These are phyloP conservation scores for Dasysyrphus albostriatus DNA, from an alignment of 2,888 invertebrate genomes.

Conservation along the genomic window DNA sequence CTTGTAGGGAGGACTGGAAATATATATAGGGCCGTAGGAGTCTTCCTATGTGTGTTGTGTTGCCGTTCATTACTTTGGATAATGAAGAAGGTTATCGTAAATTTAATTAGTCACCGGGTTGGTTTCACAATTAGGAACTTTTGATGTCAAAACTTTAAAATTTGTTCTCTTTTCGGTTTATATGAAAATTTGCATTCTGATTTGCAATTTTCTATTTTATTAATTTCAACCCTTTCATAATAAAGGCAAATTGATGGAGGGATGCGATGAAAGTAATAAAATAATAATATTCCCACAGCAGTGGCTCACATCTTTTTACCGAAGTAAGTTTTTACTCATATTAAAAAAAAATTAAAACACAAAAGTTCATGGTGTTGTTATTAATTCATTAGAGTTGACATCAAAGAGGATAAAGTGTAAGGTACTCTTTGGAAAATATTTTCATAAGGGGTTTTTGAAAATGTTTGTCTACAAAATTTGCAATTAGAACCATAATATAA, in stretches of 20 bases:
- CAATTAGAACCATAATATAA: not conserved
- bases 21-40: no score
- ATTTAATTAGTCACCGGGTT: conserved; percentile 75
- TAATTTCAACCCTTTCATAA: conserved; percentile 17
- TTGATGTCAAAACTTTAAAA: conserved; percentile 74
- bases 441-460: not conserved
- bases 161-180: conserved; percentile 46
- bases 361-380: conserved; percentile 11
- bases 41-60: conserved; percentile 20
- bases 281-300: conserved; percentile 17
- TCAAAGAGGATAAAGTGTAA: not conserved
- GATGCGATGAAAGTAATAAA: conserved; percentile 25
- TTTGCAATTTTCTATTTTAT: conserved; percentile 64
- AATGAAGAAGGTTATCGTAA: conserved; percentile 71
- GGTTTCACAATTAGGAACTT: conserved; percentile 76
- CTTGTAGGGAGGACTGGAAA: not conserved
- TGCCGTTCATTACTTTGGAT: conserved; percentile 48
- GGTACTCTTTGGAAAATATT: not conserved
- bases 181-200: conserved; percentile 59
- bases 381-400: conserved; percentile 29
- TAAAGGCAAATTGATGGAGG: not conserved
- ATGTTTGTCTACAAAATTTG: not conserved
- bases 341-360: not conserved
- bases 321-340: not conserved
- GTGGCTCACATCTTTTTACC: not conserved